Percentiles rank a stretch among this genome's conserved stretches.
phyloP scores from a whole-genome alignment of 2,888 invertebrate species.

The Hydrotaea diabolus region DNA sequence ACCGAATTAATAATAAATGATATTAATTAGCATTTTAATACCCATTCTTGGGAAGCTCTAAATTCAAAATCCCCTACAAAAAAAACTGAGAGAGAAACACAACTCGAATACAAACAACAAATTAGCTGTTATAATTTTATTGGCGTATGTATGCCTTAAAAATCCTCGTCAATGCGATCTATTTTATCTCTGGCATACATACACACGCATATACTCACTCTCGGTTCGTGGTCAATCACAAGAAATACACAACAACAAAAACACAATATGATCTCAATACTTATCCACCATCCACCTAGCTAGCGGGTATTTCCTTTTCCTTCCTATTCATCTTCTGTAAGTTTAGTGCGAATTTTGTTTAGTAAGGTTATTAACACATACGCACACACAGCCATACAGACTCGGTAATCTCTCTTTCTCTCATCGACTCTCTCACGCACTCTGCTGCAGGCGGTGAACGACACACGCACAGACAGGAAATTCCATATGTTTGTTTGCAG shows the following conservation, averaged over 20 bases:
- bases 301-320: neutral
- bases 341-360: no score
- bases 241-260: neutral
- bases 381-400: neutral
- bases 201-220: no score
- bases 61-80: neutral
- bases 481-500: constrained; percentile 7
- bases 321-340: neutral
- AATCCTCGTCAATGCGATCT: no score
- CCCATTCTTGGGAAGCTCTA: neutral
- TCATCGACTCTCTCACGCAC: no score
- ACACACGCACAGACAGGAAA: constrained; percentile 15
- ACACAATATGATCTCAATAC: neutral
- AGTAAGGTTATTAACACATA: neutral
- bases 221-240: no score
- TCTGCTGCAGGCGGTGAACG: neutral
- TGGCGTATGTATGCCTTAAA: neutral
- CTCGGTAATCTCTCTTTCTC: no score
- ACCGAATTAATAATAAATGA: neutral
- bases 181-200: no score
- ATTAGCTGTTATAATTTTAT: neutral
- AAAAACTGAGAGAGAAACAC: neutral
- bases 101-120: neutral
- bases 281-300: neutral
- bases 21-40: neutral